phyloP scores from a whole-genome alignment of 2,113 vertebrate genomes.

The Corydoras sp. region DNA sequence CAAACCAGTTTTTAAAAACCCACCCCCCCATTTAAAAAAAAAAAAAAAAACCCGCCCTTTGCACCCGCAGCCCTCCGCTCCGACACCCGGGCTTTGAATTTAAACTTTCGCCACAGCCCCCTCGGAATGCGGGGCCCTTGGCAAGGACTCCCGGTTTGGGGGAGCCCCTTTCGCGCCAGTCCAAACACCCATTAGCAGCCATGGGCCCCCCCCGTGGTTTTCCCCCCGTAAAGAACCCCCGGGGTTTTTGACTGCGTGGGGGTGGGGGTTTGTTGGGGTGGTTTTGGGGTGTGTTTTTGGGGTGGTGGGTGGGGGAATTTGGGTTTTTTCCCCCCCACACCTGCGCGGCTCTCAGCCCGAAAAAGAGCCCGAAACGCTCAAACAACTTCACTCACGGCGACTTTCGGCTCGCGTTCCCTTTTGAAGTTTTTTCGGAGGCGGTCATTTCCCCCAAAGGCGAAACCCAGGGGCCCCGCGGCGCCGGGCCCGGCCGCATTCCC shows the following conservation, averaged over 20 bases:
- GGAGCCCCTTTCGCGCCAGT: constrained; percentile 31
- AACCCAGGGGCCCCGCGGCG: constrained; percentile 5
- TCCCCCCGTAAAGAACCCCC: neutral
- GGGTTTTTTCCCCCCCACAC: too few species aligned
- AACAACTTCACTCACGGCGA: constrained; percentile 39
- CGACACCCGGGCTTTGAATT: constrained; percentile 46
- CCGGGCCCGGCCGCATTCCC: constrained; percentile 15
- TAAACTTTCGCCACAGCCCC: constrained; percentile 63
- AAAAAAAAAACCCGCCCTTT: neutral
- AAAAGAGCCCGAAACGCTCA: neutral
- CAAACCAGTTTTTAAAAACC: too few species aligned
- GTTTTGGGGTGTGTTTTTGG: too few species aligned
- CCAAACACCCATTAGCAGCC: constrained; percentile 25
- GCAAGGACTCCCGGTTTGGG: constrained; percentile 16
- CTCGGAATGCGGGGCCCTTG: constrained; percentile 65
- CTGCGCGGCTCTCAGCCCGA: constrained; percentile 17
- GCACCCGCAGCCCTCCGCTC: neutral
- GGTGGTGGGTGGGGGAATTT: too few species aligned
- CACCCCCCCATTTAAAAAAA: neutral
- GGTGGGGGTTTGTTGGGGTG: neutral
- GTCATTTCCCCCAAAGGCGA: constrained; percentile 7
- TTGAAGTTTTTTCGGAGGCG: neutral
- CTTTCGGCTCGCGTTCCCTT: neutral
- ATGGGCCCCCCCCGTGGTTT: neutral
- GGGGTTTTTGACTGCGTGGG: neutral